phyloP scores from a whole-genome alignment of 1,140 invertebrate species.

The Saccostrea echinata region DNA sequence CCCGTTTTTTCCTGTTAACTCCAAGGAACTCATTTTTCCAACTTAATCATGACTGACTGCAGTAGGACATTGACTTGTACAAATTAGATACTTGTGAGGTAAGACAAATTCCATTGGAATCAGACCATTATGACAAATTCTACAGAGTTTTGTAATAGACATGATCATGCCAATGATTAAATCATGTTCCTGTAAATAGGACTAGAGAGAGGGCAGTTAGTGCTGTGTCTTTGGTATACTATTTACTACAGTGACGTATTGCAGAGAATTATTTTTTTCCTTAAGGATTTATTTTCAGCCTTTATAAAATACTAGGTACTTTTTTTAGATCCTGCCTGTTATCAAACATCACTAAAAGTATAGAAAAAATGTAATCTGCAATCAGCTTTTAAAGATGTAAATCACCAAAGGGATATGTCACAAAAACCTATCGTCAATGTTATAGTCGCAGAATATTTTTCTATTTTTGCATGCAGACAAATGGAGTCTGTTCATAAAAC shows the following conservation, averaged over 20 bases:
- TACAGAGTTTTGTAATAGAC: neutral
- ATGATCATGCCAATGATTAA: neutral
- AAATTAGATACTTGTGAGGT: neutral
- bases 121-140: neutral
- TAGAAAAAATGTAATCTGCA: neutral
- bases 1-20: neutral
- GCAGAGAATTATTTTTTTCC: neutral
- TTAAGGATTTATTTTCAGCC: neutral
- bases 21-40: neutral
- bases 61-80: neutral
- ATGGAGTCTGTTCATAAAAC: conserved; percentile 19
- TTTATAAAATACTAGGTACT: neutral
- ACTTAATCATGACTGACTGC: neutral
- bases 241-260: no score
- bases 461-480: conserved; percentile 16
- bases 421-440: conserved; percentile 8
- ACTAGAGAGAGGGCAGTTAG: neutral
- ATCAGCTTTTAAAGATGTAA: neutral
- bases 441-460: neutral
- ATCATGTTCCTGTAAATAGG: neutral
- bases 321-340: neutral
- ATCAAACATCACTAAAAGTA: neutral
- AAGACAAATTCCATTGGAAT: neutral
- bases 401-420: neutral
- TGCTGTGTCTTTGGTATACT: neutral